phyloP scores from a whole-genome alignment of 1,140 invertebrate genomes.

The Prorops nasuta region DNA sequence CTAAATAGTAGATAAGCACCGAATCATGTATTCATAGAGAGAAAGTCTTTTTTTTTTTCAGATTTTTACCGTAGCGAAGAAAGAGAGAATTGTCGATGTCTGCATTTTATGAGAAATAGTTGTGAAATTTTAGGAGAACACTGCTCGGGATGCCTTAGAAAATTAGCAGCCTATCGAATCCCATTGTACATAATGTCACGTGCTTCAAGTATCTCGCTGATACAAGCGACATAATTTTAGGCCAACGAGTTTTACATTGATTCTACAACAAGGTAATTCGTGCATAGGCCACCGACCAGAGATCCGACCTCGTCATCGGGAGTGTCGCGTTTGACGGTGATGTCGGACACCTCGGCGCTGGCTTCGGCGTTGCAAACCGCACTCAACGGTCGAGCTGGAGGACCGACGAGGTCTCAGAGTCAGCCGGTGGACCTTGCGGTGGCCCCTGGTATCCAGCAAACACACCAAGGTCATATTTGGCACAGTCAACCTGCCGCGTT shows the following conservation, averaged over 20 bases:
- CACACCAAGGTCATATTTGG: conserved; percentile 49
- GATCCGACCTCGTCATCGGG: conserved; percentile 48
- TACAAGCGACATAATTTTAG: no score
- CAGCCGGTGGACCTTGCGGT: conserved; percentile 55
- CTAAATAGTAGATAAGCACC: no score
- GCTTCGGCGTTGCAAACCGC: conserved; percentile 48
- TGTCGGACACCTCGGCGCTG: conserved; percentile 47
- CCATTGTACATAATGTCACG: conserved; percentile 51
- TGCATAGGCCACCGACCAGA: conserved; percentile 41
- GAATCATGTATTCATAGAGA: no score
- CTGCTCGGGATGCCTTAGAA: conserved; percentile 42
- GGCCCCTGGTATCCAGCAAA: conserved; percentile 32
- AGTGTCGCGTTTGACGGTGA: conserved; percentile 46
- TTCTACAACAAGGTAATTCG: no score
- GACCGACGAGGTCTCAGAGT: conserved; percentile 56
- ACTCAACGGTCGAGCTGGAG: conserved; percentile 41
- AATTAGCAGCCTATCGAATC: conserved; percentile 41
- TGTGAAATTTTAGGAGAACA: no score
- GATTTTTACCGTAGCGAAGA: no score
- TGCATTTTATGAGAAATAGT: no score
- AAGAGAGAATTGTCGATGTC: no score
- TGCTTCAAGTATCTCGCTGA: conserved; percentile 43
- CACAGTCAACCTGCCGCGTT: conserved; percentile 52
- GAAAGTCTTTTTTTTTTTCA: no score
- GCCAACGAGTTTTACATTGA: no score